These are phyloP conservation scores for Epizoanthus ramosus DNA, from an alignment of 92 coral and sea anemone species.

Conservation along the genomic window DNA sequence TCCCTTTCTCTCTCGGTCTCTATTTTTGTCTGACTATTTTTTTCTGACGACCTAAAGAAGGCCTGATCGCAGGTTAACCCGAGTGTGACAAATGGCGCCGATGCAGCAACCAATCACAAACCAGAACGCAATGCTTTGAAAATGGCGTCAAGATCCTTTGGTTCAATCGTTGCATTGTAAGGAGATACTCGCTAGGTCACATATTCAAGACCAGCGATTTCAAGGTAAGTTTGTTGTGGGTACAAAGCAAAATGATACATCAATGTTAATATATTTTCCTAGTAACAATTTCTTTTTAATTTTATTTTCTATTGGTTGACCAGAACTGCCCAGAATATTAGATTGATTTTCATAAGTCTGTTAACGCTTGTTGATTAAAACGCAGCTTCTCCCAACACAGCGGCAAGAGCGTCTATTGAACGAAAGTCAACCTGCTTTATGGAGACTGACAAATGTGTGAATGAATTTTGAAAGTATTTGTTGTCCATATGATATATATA, in stretches of 20 bases:
- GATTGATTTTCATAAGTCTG: neutral
- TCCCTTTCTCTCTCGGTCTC: too few species aligned
- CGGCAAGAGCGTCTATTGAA: neutral
- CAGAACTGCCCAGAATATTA: neutral
- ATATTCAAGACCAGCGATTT: neutral
- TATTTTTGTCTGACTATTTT: too few species aligned
- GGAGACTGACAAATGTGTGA: conserved; percentile 1
- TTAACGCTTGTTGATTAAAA: neutral
- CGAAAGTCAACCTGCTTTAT: neutral
- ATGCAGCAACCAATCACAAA: conserved; percentile 21
- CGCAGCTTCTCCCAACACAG: conserved; percentile 8
- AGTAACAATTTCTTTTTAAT: too few species aligned
- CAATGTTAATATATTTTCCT: neutral
- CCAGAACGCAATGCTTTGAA: conserved; percentile 13
- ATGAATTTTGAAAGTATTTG: neutral
- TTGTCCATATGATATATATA: neutral
- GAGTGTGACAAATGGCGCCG: too few species aligned
- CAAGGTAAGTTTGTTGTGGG: neutral
- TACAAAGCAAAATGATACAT: neutral
- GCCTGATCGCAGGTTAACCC: too few species aligned
- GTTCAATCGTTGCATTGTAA: neutral
- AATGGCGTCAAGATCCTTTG: conserved; percentile 17
- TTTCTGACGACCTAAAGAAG: too few species aligned
- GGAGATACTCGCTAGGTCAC: neutral
- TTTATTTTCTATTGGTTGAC: neutral